These are phyloP conservation scores for Lacanobia wlatinum DNA, from an alignment of 2,888 invertebrate genomes.

Conservation along the genomic window DNA sequence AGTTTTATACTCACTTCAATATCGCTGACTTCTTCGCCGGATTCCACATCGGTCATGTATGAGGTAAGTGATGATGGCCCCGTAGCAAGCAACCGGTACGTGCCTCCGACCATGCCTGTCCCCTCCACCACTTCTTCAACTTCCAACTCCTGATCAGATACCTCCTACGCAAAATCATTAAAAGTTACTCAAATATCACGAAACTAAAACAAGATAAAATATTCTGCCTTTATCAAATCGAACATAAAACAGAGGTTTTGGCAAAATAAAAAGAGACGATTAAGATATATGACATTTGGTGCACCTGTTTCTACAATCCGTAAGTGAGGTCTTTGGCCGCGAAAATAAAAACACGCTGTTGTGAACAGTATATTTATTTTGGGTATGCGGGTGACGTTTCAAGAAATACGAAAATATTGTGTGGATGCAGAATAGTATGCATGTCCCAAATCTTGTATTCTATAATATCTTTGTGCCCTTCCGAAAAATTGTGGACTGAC, in stretches of 20 bases:
- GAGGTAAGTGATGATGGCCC: constrained; percentile 79
- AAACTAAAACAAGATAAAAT: constrained; percentile 21
- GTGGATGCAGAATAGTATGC: neutral
- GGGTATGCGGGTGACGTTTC: neutral
- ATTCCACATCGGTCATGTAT: constrained; percentile 79
- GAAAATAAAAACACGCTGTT: constrained; percentile 33
- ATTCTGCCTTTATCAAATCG: neutral
- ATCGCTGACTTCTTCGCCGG: constrained; percentile 84
- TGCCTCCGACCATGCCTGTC: constrained; percentile 86
- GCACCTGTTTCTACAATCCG: constrained; percentile 52
- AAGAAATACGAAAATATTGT: constrained; percentile 9
- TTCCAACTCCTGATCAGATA: constrained; percentile 86
- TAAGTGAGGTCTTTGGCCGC: constrained; percentile 45
- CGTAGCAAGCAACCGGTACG: constrained; percentile 85
- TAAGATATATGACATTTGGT: constrained; percentile 42
- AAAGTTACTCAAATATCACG: constrained; percentile 21
- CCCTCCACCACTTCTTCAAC: constrained; percentile 86
- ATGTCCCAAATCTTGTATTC: neutral
- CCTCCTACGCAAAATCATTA: constrained; percentile 71
- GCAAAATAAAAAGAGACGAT: constrained; percentile 33
- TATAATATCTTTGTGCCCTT: too few species aligned
- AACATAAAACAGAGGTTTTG: constrained; percentile 18
- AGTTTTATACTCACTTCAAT: constrained; percentile 80
- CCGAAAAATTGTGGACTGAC: too few species aligned
- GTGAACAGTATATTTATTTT: constrained; percentile 37